These are phyloP conservation scores for Ceratotherium simum DNA, from an alignment of 2,113 vertebrate species.

Conservation along the genomic window DNA sequence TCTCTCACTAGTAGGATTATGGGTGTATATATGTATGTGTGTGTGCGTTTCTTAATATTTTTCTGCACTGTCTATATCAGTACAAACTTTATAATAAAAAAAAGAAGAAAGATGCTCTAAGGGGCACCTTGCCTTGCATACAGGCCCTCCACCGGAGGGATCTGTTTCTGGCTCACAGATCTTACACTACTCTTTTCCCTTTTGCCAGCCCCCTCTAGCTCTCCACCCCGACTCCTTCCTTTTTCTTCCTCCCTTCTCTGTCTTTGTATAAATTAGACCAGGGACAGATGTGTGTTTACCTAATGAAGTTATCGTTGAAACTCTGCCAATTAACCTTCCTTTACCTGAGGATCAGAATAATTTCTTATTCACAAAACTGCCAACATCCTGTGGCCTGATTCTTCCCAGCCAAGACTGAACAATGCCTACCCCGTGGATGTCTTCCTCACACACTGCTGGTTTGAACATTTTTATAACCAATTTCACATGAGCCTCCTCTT, in stretches of 20 bases:
- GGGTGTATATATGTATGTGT: background rate
- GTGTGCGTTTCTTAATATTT: background rate
- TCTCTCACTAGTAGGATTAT: background rate
- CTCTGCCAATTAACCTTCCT: constrained; percentile 64
- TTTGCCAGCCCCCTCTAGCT: background rate
- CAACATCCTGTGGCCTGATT: constrained; percentile 61
- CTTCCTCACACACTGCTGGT: background rate
- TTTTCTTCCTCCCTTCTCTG: background rate
- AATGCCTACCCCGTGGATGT: background rate
- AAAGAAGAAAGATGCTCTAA: background rate
- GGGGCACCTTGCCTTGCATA: background rate
- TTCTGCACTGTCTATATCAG: background rate
- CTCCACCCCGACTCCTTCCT: background rate
- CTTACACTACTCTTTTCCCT: background rate
- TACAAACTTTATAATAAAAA: background rate
- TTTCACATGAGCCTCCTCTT: constrained; percentile 3
- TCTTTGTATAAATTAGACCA: constrained; percentile 47
- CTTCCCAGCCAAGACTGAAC: background rate
- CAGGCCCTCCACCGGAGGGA: background rate
- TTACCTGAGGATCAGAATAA: constrained; percentile 48
- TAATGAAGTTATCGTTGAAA: constrained; percentile 43
- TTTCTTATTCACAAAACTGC: constrained; percentile 59
- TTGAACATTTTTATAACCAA: constrained; percentile 33
- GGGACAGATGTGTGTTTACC: constrained; percentile 51
- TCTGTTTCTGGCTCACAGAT: background rate